Conservation (phyloP, 2,113 vertebrate genomes). For the Rattus rattus region DNA sequence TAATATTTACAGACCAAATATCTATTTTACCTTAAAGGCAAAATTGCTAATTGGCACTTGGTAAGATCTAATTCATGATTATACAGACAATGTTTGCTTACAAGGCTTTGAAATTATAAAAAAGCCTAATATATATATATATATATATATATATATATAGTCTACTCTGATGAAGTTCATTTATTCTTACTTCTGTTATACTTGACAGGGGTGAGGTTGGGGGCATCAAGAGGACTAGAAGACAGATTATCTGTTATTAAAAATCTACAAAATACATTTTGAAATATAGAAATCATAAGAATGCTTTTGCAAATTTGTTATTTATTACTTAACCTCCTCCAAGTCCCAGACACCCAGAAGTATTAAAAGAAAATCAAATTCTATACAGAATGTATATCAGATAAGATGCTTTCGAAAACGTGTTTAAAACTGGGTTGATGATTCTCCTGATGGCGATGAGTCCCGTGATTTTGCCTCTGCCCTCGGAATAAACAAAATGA, state of each 20-base stretch:
- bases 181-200: background rate
- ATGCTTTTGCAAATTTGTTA: background rate
- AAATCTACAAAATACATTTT: conserved; percentile 35
- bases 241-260: conserved; percentile 31
- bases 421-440: conserved; percentile 1
- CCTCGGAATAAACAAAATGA: conserved; percentile 32
- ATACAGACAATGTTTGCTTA: background rate
- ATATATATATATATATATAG: background rate
- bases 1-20: background rate
- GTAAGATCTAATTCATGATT: background rate
- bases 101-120: background rate
- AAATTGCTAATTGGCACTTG: background rate
- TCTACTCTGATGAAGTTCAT: background rate
- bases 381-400: background rate
- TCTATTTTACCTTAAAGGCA: conserved; percentile 37
- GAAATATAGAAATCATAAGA: background rate
- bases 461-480: background rate
- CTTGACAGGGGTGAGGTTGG: background rate
- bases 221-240: background rate
- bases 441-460: background rate
- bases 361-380: conserved; percentile 4
- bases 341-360: background rate
- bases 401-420: conserved; percentile 17
- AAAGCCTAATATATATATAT: background rate
- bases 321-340: conserved; percentile 20